Evolutionary conservation across 2,797 vertebrate genomes (phyloP), one percentile per base, ranked within the genome.

Genomic region (Galaxias olidus): DNA sequence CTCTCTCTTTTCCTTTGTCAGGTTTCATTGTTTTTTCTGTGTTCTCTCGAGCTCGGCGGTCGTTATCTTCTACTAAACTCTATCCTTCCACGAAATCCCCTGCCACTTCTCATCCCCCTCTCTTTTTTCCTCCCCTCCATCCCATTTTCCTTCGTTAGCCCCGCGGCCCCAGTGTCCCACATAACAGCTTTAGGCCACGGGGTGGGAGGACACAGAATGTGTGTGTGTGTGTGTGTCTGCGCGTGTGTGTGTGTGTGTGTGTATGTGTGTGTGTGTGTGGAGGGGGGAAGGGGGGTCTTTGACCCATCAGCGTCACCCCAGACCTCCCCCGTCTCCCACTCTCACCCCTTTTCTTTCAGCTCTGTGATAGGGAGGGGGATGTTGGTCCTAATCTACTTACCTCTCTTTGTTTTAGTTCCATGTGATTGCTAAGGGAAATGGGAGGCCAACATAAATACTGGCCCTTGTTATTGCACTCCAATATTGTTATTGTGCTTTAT

Each of bases 401-500:
- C 19, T 68, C 58, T 19, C 59, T 70, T 72, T 86, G 73, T 81
- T 80, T 82, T 66, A 50, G 69, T 72, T 72, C 55, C 68, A 58
- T 61, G 18, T 62, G 11, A 75, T 78, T 61, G 67, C 62, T 49
- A 63, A 78, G 66, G 59, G 66, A 63, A 66, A 43, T 57, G 56
- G 67, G 74, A 78, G 64, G 68, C 58, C 69, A 72, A 61, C 13
- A 52, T 75, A 80, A 77, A 85, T 75, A 83, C 69, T 64, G 47
- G 20, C 59, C 50, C 48, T 78, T 85, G 74, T 86, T 85, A 68
- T 80, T 81, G 56, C 59, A 48, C 61, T 73, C 74, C 68, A 50
- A 72, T 68, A 73, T 58, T 81, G 70, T 84, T 84, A 67, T 81
- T 83, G 72, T 62, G 73, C 74, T 56, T 66, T 79, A 71, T 63